A percentile compares a stretch with the other conserved stretches of the same genome.
These are phyloP conservation scores for Stenodema calcarata DNA, from an alignment of 2,888 invertebrate species.

Conservation along the genomic window DNA sequence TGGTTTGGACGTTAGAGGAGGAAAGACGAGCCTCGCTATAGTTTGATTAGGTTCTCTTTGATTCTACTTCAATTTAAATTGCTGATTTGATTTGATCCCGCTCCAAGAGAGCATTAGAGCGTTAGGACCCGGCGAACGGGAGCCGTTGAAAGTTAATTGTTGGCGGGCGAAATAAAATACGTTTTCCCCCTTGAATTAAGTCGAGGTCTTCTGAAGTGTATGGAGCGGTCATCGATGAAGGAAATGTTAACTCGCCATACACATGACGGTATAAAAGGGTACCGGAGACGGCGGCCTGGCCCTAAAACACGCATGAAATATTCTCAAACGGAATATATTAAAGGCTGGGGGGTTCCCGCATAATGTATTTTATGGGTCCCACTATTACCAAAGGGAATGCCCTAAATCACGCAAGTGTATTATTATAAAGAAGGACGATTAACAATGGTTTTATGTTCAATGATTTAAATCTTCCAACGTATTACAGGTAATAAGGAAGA, in stretches of 20 bases:
- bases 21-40: background rate
- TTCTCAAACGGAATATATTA: constrained; percentile 10
- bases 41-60: background rate
- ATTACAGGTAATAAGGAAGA: background rate
- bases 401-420: background rate
- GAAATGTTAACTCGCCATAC: background rate
- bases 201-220: too few species aligned
- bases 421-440: background rate
- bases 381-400: background rate
- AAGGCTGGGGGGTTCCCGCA: background rate
- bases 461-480: background rate
- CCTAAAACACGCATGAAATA: background rate
- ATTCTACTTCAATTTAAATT: background rate
- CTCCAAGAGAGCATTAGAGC: too few species aligned
- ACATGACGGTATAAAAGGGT: background rate
- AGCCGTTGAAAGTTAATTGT: too few species aligned
- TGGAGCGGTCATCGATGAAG: background rate
- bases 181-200: too few species aligned
- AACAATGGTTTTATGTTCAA: background rate
- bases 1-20: too few species aligned
- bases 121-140: too few species aligned
- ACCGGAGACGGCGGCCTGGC: background rate
- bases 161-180: too few species aligned
- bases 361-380: background rate
- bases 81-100: background rate